Conservation (phyloP, 2,888 invertebrate genomes). For the Tridacna crocea region DNA sequence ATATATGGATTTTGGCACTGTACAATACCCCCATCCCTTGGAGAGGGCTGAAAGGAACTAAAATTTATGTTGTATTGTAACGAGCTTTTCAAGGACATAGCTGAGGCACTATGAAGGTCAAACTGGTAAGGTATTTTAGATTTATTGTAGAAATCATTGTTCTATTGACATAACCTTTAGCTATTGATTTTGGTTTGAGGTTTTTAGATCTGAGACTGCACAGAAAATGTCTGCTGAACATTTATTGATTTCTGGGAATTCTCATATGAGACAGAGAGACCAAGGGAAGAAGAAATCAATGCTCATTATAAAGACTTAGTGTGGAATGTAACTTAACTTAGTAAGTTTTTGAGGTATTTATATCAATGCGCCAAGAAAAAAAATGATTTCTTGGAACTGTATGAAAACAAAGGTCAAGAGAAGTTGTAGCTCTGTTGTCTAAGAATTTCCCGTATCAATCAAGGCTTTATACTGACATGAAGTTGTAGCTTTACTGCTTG, state of each 20-base stretch:
- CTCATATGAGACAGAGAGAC: not conserved
- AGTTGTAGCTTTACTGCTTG: too few relatives aligned
- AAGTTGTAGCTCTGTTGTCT: too few relatives aligned
- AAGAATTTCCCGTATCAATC: too few relatives aligned
- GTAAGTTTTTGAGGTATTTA: too few relatives aligned
- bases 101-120: conserved; percentile 4
- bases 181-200: conserved; percentile 1
- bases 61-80: not conserved
- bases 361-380: too few relatives aligned
- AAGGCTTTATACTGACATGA: too few relatives aligned
- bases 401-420: too few relatives aligned
- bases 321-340: not conserved
- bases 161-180: not conserved
- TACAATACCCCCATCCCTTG: conserved; percentile 5
- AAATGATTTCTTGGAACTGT: too few relatives aligned
- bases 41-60: not conserved
- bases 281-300: not conserved
- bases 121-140: conserved; percentile 6
- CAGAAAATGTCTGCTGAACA: conserved; percentile 8
- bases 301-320: not conserved
- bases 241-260: conserved; percentile 3
- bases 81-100: conserved; percentile 3
- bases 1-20: conserved; percentile 42
- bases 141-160: not conserved
- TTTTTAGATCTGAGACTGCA: not conserved